Evolutionary conservation across 2,888 invertebrate genomes (phyloP), one percentile per base, ranked within the genome.

Genomic region (Teleogryllus oceanicus): DNA sequence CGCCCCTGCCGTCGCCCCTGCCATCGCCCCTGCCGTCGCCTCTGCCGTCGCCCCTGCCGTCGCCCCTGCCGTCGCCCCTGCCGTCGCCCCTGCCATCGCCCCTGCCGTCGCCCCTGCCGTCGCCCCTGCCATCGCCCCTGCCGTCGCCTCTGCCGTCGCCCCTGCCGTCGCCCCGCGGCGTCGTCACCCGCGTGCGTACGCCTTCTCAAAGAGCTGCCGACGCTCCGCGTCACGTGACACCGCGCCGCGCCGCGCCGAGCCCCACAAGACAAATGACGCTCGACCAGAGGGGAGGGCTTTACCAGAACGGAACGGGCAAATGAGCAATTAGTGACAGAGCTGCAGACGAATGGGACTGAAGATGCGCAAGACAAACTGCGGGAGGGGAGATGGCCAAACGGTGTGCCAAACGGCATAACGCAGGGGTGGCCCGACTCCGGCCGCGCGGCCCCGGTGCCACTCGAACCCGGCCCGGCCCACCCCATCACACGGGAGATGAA

Each of bases 221-320:
- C 62, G 62, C 62, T 62, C 62, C 13, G 37, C 8, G 62, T 62
- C 62, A 62, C 62, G 62, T 62, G 62, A 62, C 13, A n/a, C 13
- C 62, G 62, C 13, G 62, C n/a, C 62, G 13, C 13, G 62, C 62
- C 37, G 37, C 37, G 62, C 13, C 62, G 62, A 62, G 62, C n/a
- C 62, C n/a, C 13, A 8, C 13, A 12, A 62, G 62, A 62, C 62
- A 62, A 62, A 62, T 62, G 62, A 62, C 62, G 62, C 62, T 62
- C 62, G 16, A 62, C 62, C 50, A 20, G n/a, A 20, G 50, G 74
- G 78, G 21, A 37, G 21, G 62, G 62, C 20, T 21, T 51, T 74
- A 50, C 74, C 74, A n/a, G 78, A 3, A 18, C 79, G 79, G 74
- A 74, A 50, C 79, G 75, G 79, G 74, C 74, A 78, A 50, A 75